A percentile compares a stretch with the other conserved stretches of the same genome.
Conservation (phyloP, 2,888 invertebrate species). For the Andrena bucephala region DNA sequence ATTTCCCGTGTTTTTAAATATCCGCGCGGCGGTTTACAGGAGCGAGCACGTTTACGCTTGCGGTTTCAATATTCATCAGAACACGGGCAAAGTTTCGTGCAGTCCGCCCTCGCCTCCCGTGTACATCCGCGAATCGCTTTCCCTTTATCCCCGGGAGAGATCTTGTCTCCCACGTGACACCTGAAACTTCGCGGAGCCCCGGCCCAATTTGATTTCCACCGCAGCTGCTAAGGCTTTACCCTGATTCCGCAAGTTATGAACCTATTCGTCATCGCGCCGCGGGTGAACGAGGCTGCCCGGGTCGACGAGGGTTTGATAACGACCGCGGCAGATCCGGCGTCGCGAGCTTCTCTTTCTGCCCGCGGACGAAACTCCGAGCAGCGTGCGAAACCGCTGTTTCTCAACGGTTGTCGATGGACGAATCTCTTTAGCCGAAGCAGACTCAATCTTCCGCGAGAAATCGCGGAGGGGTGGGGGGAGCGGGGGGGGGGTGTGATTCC, state of each 20-base stretch:
- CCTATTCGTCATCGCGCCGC: not conserved
- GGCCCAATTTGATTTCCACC: conserved; percentile 52
- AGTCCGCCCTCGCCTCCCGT: not conserved
- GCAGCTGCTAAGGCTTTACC: not conserved
- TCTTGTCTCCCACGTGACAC: conserved; percentile 38
- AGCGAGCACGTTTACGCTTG: conserved; percentile 24
- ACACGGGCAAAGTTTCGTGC: conserved; percentile 21
- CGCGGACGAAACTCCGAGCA: too few species aligned
- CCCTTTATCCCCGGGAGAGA: conserved; percentile 50
- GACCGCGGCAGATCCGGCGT: too few species aligned
- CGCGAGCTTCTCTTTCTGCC: not conserved
- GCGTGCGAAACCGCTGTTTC: too few species aligned
- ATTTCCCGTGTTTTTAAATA: conserved; percentile 49
- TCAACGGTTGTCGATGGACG: too few species aligned
- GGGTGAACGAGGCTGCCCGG: not conserved
- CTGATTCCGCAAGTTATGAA: conserved; percentile 26
- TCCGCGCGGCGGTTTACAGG: conserved; percentile 8
- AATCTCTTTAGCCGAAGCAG: too few species aligned
- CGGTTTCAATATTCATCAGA: conserved; percentile 53
- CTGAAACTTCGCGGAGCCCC: conserved; percentile 28
- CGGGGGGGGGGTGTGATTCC: too few species aligned
- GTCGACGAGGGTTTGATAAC: conserved; percentile 3
- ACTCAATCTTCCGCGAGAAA: too few species aligned
- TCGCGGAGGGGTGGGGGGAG: too few species aligned
- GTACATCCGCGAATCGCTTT: conserved; percentile 47